phyloP scores from a whole-genome alignment of 2,113 vertebrate genomes.

The Nothocercus nigrocapillus region DNA sequence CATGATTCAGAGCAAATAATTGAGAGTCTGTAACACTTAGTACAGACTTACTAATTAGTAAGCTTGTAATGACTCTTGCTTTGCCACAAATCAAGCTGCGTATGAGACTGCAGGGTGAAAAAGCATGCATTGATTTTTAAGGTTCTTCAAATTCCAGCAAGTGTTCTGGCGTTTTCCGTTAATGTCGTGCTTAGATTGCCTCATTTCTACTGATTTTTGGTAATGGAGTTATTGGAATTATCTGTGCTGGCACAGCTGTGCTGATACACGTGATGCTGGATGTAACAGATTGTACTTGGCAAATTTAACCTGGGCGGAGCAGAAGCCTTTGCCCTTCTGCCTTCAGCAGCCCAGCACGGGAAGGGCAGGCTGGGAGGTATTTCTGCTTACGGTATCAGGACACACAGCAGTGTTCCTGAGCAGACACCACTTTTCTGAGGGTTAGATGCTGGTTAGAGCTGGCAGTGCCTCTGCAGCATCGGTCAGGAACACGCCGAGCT shows the following conservation, averaged over 20 bases:
- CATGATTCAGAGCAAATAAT: not conserved
- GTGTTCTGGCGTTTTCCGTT: not conserved
- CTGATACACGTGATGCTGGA: accelerated
- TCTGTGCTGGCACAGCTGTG: not conserved
- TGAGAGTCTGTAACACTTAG: not conserved
- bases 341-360: not conserved
- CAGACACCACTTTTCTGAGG: too few relatives aligned
- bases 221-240: not conserved
- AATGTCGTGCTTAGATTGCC: not conserved
- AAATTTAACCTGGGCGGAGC: accelerated
- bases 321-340: not conserved
- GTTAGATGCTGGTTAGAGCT: too few relatives aligned
- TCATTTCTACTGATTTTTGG: accelerated
- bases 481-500: not conserved
- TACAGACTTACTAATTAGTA: not conserved
- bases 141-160: not conserved
- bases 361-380: not conserved
- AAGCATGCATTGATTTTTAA: not conserved
- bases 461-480: not conserved
- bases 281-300: not conserved
- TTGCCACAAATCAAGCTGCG: not conserved
- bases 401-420: not conserved
- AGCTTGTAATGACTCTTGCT: not conserved
- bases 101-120: not conserved
- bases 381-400: not conserved